Evolutionary conservation across 2,888 invertebrate genomes (phyloP).

Genomic region (Notodonta ziczac): DNA sequence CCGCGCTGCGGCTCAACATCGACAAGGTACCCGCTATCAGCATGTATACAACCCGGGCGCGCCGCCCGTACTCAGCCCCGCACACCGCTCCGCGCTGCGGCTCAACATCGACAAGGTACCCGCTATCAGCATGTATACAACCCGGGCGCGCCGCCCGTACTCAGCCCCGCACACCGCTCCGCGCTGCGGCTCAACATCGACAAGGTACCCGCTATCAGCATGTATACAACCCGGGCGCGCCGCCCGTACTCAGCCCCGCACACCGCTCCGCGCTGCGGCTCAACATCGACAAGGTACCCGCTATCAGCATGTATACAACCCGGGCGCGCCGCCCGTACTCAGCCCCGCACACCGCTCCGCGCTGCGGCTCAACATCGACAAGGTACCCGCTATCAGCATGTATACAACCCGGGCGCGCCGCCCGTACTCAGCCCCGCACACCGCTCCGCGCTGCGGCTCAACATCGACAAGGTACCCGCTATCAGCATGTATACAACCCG

Average conservation of each 20-base stretch:
- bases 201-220: no score
- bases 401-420: conserved; percentile 89
- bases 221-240: conserved; percentile 90
- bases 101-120: no score
- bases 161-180: conserved; percentile 67
- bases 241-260: conserved; percentile 84
- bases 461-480: no score
- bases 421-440: conserved; percentile 83
- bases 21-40: no score
- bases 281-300: no score
- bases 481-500: no score
- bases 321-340: conserved; percentile 88
- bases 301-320: no score
- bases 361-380: conserved; percentile 70
- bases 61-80: conserved; percentile 85
- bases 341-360: conserved; percentile 65
- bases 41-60: conserved; percentile 91
- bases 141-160: conserved; percentile 89
- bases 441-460: conserved; percentile 66
- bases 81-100: conserved; percentile 63
- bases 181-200: conserved; percentile 71
- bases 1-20: conserved; percentile 69
- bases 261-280: conserved; percentile 68
- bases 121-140: no score
- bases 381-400: no score